Evolutionary conservation across 2,797 vertebrate species (phyloP), one percentile per base, ranked within the genome.

Genomic region (Syncerus caffer): DNA sequence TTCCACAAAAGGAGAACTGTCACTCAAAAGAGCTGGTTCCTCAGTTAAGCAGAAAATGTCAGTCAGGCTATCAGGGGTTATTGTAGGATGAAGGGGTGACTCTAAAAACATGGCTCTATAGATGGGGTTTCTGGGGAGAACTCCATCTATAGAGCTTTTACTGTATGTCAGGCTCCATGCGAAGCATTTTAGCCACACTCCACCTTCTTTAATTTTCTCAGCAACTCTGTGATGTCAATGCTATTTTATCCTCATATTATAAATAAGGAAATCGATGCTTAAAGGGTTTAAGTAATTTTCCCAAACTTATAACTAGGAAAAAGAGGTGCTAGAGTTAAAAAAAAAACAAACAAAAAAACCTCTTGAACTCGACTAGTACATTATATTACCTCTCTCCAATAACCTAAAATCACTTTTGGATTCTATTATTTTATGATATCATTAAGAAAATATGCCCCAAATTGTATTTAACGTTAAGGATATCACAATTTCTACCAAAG

Each of bases 381-480:
- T 50, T 53, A 6, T 55, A 88, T 88, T 89, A 71, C 16, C 10
- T 87, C 50, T 58, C 27, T 88, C 16, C 8, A 45, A 27, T 83
- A 51, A 62, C 42, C 53, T 85, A 16, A 85, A 80, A 82, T 51
- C 12, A 89, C 51, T 83, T 51, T 55, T 86, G 58, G 31, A 7
- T 19, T 55, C 31, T 60, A n/a, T 85, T 91, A 64, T 83, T 82
- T 79, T 47, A 80, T 86, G 64, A 85, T 4, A 47, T 50, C 42
- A 25, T 50, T 84, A 82, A 92, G 58, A 47, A 93, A 71, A 53
- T 53, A 62, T 42, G 16, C 10, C 21, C 82, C 42, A 58, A 34
- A 58, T 51, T 25, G 13, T 85, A 51, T 23, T 55, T 64, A 53
- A 55, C 19, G 25, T 86, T 90, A 85, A 93, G 58, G 38, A 95